Conservation (phyloP, 2,113 vertebrate genomes). For the Rhynchopsitta pachyrhyncha region DNA sequence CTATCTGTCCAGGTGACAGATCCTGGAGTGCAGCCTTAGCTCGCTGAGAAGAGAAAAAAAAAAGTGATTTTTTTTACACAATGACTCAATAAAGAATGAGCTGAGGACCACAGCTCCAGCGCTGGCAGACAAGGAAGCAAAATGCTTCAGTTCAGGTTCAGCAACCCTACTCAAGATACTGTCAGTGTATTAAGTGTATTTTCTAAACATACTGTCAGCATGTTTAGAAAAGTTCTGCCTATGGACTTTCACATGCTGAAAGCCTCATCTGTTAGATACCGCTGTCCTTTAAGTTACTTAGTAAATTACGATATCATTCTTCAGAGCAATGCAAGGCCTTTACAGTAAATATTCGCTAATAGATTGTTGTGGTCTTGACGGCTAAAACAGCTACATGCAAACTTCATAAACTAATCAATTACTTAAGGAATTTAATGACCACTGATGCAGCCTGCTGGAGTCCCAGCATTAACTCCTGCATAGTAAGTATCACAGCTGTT, state of each 20-base stretch:
- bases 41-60: constrained; percentile 71
- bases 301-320: not conserved
- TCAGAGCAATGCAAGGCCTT: not conserved
- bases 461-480: not conserved
- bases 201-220: too few species aligned
- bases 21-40: constrained; percentile 91
- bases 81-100: not conserved
- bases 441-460: not conserved
- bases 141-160: not conserved
- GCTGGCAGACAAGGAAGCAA: not conserved
- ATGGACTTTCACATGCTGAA: not conserved
- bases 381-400: not conserved
- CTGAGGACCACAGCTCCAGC: not conserved
- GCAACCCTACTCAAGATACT: not conserved
- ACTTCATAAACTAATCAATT: not conserved
- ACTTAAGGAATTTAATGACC: not conserved
- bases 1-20: constrained; percentile 88
- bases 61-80: not conserved
- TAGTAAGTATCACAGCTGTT: not conserved
- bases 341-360: not conserved
- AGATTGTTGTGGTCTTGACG: not conserved
- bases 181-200: too few species aligned
- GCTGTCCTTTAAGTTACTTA: not conserved
- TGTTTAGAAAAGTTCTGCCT: not conserved
- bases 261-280: not conserved